These are phyloP conservation scores for Lepisosteus osseus DNA, from an alignment of 2,113 vertebrate species.

Conservation along the genomic window DNA sequence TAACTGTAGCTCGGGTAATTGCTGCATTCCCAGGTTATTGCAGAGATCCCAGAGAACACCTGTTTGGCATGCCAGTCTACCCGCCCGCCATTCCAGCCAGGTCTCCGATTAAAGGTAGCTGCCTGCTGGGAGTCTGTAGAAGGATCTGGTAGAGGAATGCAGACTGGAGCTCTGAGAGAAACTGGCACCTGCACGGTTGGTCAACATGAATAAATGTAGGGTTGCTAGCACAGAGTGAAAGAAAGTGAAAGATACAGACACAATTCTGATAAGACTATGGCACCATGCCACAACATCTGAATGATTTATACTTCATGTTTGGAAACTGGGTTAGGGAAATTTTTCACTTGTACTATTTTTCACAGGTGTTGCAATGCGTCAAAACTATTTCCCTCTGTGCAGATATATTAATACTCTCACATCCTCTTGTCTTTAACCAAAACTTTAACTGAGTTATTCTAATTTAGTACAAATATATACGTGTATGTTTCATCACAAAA, in stretches of 20 bases:
- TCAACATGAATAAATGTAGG: no score
- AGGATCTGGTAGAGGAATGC: neutral
- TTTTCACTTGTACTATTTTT: neutral
- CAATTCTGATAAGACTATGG: neutral
- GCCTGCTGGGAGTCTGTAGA: neutral
- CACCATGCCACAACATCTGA: neutral
- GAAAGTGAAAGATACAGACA: neutral
- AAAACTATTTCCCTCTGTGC: neutral
- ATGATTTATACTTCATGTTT: neutral
- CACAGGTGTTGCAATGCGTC: neutral
- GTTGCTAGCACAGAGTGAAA: neutral
- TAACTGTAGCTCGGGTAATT: neutral
- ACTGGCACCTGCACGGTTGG: neutral
- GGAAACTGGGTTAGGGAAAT: neutral
- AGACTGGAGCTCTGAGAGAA: neutral
- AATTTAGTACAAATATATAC: no score
- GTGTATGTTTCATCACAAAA: no score
- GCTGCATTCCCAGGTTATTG: constrained; percentile 5
- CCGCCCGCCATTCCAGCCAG: neutral
- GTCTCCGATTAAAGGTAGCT: neutral
- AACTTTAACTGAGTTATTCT: neutral
- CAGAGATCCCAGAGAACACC: neutral
- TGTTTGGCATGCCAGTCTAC: constrained; percentile 4
- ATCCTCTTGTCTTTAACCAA: neutral
- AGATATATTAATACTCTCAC: neutral